Evolutionary conservation across 2,888 invertebrate genomes (phyloP).

Genomic region (Bruchidius siliquastri): DNA sequence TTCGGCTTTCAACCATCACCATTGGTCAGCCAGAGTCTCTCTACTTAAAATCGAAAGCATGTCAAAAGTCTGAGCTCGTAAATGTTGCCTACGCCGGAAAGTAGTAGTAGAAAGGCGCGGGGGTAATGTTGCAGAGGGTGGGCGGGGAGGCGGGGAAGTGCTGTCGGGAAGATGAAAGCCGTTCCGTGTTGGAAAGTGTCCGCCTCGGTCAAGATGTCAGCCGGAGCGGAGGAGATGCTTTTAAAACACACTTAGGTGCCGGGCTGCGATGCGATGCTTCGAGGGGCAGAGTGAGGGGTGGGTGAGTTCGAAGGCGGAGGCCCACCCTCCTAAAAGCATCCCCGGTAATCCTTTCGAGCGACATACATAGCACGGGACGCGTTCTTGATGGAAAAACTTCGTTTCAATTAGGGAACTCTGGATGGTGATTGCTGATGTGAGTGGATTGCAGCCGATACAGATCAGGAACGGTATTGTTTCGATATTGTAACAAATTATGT

Average conservation of each 20-base stretch:
- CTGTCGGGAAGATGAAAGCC: conserved; percentile 46
- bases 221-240: conserved; percentile 41
- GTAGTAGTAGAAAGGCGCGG: not conserved
- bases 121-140: conserved; percentile 20
- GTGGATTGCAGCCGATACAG: not conserved
- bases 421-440: not conserved
- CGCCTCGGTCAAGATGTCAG: conserved; percentile 51
- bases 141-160: conserved; percentile 19
- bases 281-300: not conserved
- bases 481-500: too few relatives aligned
- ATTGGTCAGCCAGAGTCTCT: not conserved
- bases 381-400: not conserved
- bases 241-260: conserved; percentile 47
- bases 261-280: not conserved
- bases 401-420: not conserved
- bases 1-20: not conserved
- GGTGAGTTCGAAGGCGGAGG: not conserved
- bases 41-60: conserved; percentile 27
- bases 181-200: conserved; percentile 50
- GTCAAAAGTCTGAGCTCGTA: conserved; percentile 27
- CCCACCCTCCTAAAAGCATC: not conserved
- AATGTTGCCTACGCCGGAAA: conserved; percentile 17
- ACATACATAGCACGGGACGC: not conserved
- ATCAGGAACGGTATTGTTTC: too few relatives aligned
- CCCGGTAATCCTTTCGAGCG: not conserved